Percentiles rank a stretch among this genome's conserved stretches.
phyloP scores from a whole-genome alignment of 2,113 vertebrate genomes.

The Alaudala cheleensis region DNA sequence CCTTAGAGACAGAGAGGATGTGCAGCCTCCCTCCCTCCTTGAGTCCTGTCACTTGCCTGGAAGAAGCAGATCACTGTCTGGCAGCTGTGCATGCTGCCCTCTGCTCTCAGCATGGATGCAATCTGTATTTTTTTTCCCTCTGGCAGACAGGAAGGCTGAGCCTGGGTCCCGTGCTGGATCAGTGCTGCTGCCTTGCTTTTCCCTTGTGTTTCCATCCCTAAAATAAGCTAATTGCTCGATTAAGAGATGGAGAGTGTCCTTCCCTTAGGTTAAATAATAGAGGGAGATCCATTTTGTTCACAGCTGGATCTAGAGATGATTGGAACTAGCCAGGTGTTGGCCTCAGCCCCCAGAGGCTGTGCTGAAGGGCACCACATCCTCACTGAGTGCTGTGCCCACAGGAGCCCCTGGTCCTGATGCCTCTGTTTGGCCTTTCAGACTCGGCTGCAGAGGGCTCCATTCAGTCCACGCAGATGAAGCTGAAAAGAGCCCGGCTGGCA shows the following conservation, averaged over 20 bases:
- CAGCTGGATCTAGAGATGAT: background rate
- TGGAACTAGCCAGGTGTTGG: background rate
- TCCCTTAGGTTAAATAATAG: background rate
- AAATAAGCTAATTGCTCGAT: background rate
- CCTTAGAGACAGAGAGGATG: conserved; percentile 2
- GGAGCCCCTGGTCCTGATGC: background rate
- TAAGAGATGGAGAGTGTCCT: background rate
- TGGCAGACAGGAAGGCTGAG: background rate
- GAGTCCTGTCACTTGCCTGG: background rate
- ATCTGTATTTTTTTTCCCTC: background rate
- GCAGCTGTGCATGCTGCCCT: background rate
- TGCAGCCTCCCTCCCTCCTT: background rate
- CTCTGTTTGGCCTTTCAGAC: conserved; percentile 72
- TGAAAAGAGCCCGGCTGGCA: conserved; percentile 87
- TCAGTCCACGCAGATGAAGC: conserved; percentile 86
- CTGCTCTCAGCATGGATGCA: background rate
- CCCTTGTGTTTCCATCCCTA: background rate
- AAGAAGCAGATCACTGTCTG: background rate
- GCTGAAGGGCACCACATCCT: background rate
- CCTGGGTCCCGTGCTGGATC: background rate
- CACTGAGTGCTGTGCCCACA: background rate
- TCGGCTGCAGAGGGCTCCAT: conserved; percentile 79
- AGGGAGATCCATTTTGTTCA: background rate
- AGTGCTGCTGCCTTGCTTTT: background rate
- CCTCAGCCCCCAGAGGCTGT: background rate